phyloP scores from a whole-genome alignment of 1,140 invertebrate species.

The Pomacea maculata region DNA sequence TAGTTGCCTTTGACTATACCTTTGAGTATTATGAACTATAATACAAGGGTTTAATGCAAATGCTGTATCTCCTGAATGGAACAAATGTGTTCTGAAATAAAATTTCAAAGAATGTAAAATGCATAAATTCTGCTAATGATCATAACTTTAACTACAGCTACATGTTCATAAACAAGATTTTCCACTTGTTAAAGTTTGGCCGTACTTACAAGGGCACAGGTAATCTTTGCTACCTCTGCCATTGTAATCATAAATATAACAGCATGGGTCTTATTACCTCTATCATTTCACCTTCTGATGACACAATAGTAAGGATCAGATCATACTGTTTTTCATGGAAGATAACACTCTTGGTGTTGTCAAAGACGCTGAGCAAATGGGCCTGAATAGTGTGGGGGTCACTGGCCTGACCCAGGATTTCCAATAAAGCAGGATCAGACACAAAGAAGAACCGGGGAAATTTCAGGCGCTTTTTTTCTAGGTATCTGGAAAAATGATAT shows the following conservation, averaged over 20 bases:
- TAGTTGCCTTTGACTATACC: too few species aligned
- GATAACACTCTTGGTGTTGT: conserved; percentile 91
- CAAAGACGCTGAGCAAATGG: conserved; percentile 94
- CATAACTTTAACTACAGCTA: neutral
- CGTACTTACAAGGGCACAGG: neutral
- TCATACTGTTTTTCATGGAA: conserved; percentile 97
- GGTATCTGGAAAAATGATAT: conserved; percentile 72
- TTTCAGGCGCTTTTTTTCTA: conserved; percentile 94
- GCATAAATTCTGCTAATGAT: neutral
- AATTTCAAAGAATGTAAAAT: too few species aligned
- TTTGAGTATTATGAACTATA: too few species aligned
- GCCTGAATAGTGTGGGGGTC: conserved; percentile 98
- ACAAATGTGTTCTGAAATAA: neutral
- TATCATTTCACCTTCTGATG: conserved; percentile 92
- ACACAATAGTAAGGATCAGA: conserved; percentile 91
- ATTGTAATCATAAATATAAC: neutral
- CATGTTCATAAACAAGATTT: neutral
- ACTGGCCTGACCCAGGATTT: conserved; percentile 95
- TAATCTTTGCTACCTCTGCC: neutral
- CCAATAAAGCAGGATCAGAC: conserved; percentile 92
- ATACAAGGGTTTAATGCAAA: too few species aligned
- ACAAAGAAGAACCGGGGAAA: conserved; percentile 98
- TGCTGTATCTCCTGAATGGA: too few species aligned
- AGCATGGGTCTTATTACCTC: conserved; percentile 67
- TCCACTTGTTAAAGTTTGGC: neutral